These are phyloP conservation scores for Lethrus apterus DNA, from an alignment of 1,140 invertebrate species.

Conservation along the genomic window DNA sequence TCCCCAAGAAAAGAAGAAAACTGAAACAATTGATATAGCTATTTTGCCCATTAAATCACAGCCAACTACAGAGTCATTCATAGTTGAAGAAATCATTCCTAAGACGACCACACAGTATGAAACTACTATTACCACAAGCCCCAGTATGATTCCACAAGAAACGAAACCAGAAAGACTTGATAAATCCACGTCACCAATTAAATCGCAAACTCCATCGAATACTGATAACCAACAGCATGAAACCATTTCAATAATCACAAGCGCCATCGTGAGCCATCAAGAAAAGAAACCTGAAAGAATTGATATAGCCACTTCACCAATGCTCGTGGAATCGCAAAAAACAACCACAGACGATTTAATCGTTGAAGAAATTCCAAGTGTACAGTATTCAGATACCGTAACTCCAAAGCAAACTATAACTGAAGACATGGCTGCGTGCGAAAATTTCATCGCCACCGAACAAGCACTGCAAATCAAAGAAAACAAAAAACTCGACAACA, in stretches of 20 bases:
- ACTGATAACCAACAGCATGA: too few relatives aligned
- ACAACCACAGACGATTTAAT: not conserved
- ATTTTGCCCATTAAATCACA: conserved; percentile 4
- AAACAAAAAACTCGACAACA: conserved; percentile 3
- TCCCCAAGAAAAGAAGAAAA: too few relatives aligned
- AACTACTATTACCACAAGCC: too few relatives aligned
- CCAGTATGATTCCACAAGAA: too few relatives aligned
- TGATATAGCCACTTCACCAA: conserved; percentile 1
- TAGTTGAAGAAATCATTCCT: too few relatives aligned
- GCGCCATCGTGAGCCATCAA: too few relatives aligned
- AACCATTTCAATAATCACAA: too few relatives aligned
- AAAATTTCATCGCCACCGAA: not conserved
- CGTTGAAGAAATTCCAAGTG: conserved; percentile 1
- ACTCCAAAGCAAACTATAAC: not conserved
- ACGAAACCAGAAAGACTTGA: too few relatives aligned
- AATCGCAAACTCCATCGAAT: too few relatives aligned
- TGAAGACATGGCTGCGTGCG: not conserved
- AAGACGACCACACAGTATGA: too few relatives aligned
- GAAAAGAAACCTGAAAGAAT: not conserved
- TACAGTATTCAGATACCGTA: not conserved
- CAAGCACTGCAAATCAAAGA: not conserved
- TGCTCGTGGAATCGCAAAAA: not conserved
- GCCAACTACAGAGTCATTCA: too few relatives aligned
- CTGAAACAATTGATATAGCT: not conserved
- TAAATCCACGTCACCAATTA: too few relatives aligned